phyloP scores from a whole-genome alignment of 2,888 invertebrate species.

The Gordius sp. region DNA sequence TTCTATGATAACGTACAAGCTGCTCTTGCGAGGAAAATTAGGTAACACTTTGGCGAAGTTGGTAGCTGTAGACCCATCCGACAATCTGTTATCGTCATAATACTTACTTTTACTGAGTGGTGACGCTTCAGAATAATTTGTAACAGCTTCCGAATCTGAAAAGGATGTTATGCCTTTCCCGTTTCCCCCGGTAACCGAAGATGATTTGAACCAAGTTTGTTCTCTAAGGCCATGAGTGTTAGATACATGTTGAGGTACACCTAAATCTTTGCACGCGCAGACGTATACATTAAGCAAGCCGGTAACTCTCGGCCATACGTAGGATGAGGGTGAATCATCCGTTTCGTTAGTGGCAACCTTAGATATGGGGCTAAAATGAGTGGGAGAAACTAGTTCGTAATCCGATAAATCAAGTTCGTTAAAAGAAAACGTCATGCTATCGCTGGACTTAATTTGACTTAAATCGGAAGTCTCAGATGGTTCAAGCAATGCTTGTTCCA shows the following conservation, averaged over 20 bases:
- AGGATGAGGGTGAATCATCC: no score
- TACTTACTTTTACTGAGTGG: not conserved
- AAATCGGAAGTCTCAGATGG: no score
- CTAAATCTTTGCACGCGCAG: conserved; percentile 31
- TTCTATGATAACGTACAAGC: conserved; percentile 75
- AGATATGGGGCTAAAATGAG: no score
- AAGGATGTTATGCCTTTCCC: not conserved
- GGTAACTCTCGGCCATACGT: conserved; percentile 24
- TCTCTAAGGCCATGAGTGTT: not conserved
- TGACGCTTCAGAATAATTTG: no score
- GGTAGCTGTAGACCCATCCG: conserved; percentile 23
- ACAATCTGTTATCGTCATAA: not conserved
- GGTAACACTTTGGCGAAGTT: conserved; percentile 35
- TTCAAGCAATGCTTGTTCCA: no score
- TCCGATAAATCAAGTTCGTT: no score
- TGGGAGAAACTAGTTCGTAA: no score
- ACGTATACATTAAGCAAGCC: conserved; percentile 28
- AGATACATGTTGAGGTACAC: conserved; percentile 23
- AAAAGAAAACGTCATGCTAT: no score
- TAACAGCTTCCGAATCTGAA: not conserved
- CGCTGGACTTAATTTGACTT: no score
- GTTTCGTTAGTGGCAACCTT: no score
- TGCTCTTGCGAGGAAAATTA: not conserved
- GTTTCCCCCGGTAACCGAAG: not conserved
- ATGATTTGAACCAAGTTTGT: not conserved